Conservation (phyloP, 1,140 invertebrate species). For the Sipha flava region DNA sequence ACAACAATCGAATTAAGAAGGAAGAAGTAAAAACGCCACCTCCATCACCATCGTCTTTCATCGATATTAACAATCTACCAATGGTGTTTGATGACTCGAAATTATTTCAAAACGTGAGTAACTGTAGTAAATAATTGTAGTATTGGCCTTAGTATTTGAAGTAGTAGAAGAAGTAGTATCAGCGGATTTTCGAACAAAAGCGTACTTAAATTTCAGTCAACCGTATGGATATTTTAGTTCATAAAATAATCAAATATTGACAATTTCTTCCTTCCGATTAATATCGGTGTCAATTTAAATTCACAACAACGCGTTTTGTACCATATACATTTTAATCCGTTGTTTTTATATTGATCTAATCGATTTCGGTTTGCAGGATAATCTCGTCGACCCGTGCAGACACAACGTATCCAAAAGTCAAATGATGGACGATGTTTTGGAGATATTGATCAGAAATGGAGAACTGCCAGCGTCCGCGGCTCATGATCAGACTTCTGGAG, state of each 20-base stretch:
- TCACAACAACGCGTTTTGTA: too few relatives aligned
- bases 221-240: too few relatives aligned
- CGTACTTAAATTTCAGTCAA: too few relatives aligned
- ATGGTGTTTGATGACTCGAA: slow-evolving; percentile 14
- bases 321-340: too few relatives aligned
- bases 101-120: not conserved
- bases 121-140: too few relatives aligned
- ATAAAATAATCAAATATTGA: too few relatives aligned
- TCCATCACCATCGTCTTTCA: not conserved
- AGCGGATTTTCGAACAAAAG: too few relatives aligned
- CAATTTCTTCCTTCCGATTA: too few relatives aligned
- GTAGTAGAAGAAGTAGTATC: too few relatives aligned
- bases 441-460: slow-evolving; percentile 87
- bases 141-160: too few relatives aligned
- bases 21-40: slow-evolving; percentile 45
- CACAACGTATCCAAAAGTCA: slow-evolving; percentile 55
- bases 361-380: not conserved
- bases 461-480: slow-evolving; percentile 82
- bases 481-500: slow-evolving; percentile 49
- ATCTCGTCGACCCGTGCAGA: slow-evolving; percentile 44
- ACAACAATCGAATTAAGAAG: slow-evolving; percentile 35
- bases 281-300: too few relatives aligned
- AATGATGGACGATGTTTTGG: slow-evolving; percentile 88
- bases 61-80: not conserved
- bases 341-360: not conserved